Conservation (phyloP, 2,888 invertebrate genomes). For the Pantelozetes paolii region DNA sequence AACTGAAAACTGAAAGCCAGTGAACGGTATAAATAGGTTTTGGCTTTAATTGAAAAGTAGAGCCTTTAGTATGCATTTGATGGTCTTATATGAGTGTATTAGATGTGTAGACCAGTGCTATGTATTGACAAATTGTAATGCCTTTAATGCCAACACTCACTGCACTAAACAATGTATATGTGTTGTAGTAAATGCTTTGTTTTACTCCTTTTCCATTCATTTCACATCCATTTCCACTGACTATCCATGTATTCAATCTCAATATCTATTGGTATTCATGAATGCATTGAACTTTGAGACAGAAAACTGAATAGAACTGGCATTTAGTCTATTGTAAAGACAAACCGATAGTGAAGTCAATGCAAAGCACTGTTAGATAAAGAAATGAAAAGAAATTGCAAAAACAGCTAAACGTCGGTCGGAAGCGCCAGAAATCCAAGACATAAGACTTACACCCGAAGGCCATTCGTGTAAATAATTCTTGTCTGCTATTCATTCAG, state of each 20-base stretch:
- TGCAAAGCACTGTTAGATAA: not conserved
- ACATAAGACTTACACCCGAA: not conserved
- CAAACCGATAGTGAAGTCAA: not conserved
- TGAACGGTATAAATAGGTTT: too few species aligned
- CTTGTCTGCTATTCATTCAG: not conserved
- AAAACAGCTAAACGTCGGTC: not conserved
- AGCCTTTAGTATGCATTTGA: constrained; percentile 5
- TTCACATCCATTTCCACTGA: not conserved
- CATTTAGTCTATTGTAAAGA: not conserved
- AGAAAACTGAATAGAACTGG: not conserved
- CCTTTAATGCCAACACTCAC: constrained; percentile 3
- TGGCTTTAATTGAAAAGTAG: constrained; percentile 20
- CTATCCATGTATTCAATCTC: too few species aligned
- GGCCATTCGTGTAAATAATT: not conserved
- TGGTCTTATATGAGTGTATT: not conserved
- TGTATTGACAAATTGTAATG: constrained; percentile 28
- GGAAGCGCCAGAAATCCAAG: constrained; percentile 3
- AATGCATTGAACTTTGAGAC: not conserved
- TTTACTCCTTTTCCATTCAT: constrained; percentile 1
- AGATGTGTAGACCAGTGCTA: not conserved
- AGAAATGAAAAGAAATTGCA: not conserved
- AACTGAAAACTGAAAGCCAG: too few species aligned
- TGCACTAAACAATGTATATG: not conserved
- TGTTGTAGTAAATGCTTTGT: not conserved
- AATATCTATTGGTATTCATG: constrained; percentile 27